Conservation (phyloP, 1,140 invertebrate genomes). For the Pseudachorutes palmiensis region DNA sequence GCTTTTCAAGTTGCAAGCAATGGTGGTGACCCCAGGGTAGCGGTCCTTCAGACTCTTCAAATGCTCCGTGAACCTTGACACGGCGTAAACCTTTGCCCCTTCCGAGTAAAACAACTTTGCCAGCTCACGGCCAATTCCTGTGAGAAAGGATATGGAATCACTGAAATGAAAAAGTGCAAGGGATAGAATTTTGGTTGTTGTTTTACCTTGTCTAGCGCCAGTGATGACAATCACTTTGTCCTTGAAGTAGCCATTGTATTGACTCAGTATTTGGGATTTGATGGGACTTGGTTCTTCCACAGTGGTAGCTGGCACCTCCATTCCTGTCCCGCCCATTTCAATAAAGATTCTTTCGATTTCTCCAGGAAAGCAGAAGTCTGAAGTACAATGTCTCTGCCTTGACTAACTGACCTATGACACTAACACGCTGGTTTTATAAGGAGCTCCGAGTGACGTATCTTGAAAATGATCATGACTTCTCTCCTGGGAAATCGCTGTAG, state of each 20-base stretch:
- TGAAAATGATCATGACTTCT: too few relatives aligned
- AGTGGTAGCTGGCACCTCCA: neutral
- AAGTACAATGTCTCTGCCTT: too few relatives aligned
- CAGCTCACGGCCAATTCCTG: constrained; percentile 65
- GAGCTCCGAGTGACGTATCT: too few relatives aligned
- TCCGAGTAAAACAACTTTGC: constrained; percentile 54
- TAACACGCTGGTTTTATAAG: too few relatives aligned
- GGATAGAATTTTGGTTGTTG: neutral
- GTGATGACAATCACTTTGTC: neutral
- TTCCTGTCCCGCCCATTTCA: neutral
- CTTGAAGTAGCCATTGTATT: neutral
- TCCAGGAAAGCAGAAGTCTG: neutral
- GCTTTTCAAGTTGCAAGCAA: constrained; percentile 60
- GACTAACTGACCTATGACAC: too few relatives aligned
- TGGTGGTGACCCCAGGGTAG: constrained; percentile 53
- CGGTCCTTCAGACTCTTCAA: constrained; percentile 56
- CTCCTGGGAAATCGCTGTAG: too few relatives aligned
- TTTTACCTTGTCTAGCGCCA: neutral
- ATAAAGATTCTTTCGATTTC: neutral
- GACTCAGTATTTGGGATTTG: neutral
- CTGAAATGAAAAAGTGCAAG: neutral
- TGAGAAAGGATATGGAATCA: neutral
- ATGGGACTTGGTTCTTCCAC: neutral
- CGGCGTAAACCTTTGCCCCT: constrained; percentile 62
- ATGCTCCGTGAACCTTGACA: constrained; percentile 58